Conservation (phyloP, 2,888 invertebrate species). For the Eurytoma adleriae region DNA sequence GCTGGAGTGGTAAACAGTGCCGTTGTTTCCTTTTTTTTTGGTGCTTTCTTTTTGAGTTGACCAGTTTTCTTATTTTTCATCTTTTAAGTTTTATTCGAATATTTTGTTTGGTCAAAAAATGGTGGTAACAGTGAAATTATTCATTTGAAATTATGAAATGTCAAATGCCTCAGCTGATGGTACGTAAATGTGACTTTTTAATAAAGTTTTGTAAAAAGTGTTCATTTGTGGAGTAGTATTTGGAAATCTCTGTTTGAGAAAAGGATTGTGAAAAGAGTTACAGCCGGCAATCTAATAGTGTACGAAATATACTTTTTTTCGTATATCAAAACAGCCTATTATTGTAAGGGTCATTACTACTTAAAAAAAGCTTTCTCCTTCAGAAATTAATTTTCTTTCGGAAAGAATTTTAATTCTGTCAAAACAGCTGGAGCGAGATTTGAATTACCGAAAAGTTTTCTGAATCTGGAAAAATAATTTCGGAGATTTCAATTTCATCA, state of each 20-base stretch:
- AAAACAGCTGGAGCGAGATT: too few species aligned
- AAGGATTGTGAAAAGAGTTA: not conserved
- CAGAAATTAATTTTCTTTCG: too few species aligned
- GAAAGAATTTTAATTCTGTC: too few species aligned
- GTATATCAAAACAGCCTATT: not conserved
- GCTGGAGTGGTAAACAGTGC: not conserved
- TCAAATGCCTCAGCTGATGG: not conserved
- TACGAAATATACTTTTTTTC: not conserved
- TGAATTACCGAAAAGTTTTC: too few species aligned
- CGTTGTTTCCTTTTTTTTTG: not conserved
- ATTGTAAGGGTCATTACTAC: not conserved
- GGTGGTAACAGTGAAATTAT: constrained; percentile 31
- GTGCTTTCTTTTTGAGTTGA: not conserved
- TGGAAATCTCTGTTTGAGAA: not conserved
- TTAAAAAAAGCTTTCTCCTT: too few species aligned
- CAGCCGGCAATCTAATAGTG: not conserved
- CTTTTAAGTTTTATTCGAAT: not conserved
- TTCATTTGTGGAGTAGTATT: not conserved
- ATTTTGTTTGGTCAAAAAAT: not conserved
- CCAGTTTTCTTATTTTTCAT: not conserved
- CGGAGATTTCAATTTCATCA: too few species aligned
- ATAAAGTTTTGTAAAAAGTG: not conserved
- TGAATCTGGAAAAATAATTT: too few species aligned
- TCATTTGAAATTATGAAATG: not conserved
- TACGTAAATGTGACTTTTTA: not conserved